A percentile compares a stretch with the other conserved stretches of the same genome.
Conservation (phyloP, 2,113 vertebrate species). For the Scomber colias region DNA sequence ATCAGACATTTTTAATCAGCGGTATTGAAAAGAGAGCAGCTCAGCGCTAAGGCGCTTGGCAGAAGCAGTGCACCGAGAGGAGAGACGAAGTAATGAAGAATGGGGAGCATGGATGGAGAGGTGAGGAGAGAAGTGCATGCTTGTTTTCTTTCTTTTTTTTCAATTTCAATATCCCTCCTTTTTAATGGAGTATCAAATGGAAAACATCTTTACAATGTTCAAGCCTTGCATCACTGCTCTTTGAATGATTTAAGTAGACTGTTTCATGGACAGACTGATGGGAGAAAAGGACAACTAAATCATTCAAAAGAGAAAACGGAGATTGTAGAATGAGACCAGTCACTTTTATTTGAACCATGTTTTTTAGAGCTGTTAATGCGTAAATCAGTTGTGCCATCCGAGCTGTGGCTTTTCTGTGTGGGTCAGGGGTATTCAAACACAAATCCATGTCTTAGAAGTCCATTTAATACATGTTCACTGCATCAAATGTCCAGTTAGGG, state of each 20-base stretch:
- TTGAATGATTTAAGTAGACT: slow-evolving; percentile 27
- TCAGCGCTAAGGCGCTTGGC: slow-evolving; percentile 80
- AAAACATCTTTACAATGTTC: slow-evolving; percentile 32
- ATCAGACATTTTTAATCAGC: slow-evolving; percentile 85
- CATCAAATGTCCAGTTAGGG: too few species aligned
- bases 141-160: not conserved
- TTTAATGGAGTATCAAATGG: slow-evolving; percentile 31
- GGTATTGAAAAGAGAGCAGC: slow-evolving; percentile 81
- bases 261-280: not conserved
- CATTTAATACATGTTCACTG: too few species aligned
- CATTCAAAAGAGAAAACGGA: slow-evolving; percentile 8
- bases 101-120: slow-evolving; percentile 9
- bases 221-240: slow-evolving; percentile 11
- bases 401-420: not conserved
- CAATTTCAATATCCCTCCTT: slow-evolving; percentile 7
- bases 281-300: not conserved
- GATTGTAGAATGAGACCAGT: not conserved
- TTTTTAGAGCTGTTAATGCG: slow-evolving; percentile 5
- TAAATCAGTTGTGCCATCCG: too few species aligned
- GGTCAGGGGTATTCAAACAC: too few species aligned
- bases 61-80: slow-evolving; percentile 63
- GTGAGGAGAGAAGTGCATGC: slow-evolving; percentile 21
- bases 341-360: not conserved
- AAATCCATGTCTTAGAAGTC: too few species aligned
- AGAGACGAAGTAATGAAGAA: slow-evolving; percentile 25